Evolutionary conservation across 2,113 vertebrate species (phyloP).

Genomic region (Notothenia rossii): DNA sequence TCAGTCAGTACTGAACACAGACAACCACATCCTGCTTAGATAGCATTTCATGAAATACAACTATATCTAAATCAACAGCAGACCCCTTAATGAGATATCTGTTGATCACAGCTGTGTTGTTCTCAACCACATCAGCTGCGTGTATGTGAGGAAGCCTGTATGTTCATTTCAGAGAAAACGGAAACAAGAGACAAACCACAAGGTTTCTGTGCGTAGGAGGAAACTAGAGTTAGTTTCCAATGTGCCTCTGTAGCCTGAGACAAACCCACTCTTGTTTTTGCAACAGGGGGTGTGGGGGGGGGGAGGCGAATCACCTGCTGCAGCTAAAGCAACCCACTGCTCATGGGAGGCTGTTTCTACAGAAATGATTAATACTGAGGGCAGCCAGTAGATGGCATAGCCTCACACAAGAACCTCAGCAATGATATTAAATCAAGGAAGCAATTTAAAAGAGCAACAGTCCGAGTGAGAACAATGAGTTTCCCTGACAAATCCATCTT

Average conservation of each 20-base stretch:
- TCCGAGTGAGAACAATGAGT: slow-evolving; percentile 28
- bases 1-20: neutral
- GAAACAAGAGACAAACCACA: slow-evolving; percentile 66
- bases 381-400: slow-evolving; percentile 65
- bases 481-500: slow-evolving; percentile 38
- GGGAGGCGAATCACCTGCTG: slow-evolving; percentile 14
- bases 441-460: slow-evolving; percentile 34
- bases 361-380: slow-evolving; percentile 8
- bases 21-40: neutral
- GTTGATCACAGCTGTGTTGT: neutral
- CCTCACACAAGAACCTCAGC: slow-evolving; percentile 19
- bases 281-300: neutral
- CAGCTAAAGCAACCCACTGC: slow-evolving; percentile 45
- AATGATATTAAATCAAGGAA: slow-evolving; percentile 19
- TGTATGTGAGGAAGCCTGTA: neutral
- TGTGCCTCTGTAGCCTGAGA: slow-evolving; percentile 56
- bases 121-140: neutral
- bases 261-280: slow-evolving; percentile 61
- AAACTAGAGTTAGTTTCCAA: slow-evolving; percentile 71
- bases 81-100: neutral
- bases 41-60: neutral
- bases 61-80: neutral
- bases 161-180: slow-evolving; percentile 59
- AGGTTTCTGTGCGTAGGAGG: slow-evolving; percentile 60
- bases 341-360: slow-evolving; percentile 10